Base-by-base conservation (phyloP, 2,113 vertebrate genomes). In the Equus przewalskii region DNA sequence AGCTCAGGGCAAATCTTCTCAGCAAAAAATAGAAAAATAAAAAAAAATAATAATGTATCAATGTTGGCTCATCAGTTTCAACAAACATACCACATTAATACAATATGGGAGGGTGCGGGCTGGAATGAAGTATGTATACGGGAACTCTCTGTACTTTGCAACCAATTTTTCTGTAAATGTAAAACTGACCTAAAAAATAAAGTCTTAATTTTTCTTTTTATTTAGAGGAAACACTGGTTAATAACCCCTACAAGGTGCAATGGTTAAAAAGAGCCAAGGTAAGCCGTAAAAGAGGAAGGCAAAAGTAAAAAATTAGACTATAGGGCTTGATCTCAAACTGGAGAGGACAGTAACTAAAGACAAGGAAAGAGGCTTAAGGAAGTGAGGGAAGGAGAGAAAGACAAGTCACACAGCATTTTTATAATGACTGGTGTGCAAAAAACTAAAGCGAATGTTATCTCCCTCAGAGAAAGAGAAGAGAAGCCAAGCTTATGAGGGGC, bases 381-480 rank as follows among this genome's bases (percentile, higher is more conserved):
- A 90, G 36, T 33, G 58, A 65, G 82, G 8, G 58, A 67, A 82
- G 36, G 16, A 51, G 28, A 88, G 14, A 75, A 51, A 84, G 36
- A 73, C 21, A 70, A 62, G 64, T 93, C 54, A 33, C 15, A 67
- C 21, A 83, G 51, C 46, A 94, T 69, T 92, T 87, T 96, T 75
- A 93, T 10, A 75, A 44, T 49, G 56, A 91, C 26, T 91, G 41
- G 28, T 89, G 49, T 86, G 69, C 73, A 92, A 91, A 89, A 96
- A 93, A 70, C 86, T 65, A 96, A 96, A 97, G 81, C 41, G 96
- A 93, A 94, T 89, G 64, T 75, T 96, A 83, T 72, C 75, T 92
- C 30, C 65, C 49, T 94, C 36, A 19, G 54, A 96, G 86, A 90
- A 88, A 82, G 24, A 86, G n/a, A 89, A 95, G 46, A 91, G 51